Percentiles rank a stretch among this genome's conserved stretches.
These are phyloP conservation scores for Typhlomys cinereus DNA, from an alignment of 2,113 vertebrate genomes.

Conservation along the genomic window DNA sequence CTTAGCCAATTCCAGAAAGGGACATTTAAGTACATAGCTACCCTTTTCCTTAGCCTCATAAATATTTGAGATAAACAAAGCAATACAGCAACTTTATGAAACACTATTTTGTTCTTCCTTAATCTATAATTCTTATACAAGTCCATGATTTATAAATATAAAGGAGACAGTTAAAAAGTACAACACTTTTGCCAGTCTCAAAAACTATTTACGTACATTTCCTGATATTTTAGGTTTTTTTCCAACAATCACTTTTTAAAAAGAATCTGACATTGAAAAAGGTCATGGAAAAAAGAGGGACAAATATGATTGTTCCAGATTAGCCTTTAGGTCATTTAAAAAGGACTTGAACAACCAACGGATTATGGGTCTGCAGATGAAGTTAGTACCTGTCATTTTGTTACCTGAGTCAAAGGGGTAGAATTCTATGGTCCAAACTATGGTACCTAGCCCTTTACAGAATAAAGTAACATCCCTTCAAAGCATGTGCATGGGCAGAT, in stretches of 20 bases:
- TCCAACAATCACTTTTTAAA: neutral
- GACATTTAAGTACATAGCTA: neutral
- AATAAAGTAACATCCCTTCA: neutral
- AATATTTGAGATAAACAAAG: neutral
- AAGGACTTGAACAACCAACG: neutral
- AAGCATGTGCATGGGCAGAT: neutral
- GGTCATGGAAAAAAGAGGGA: neutral
- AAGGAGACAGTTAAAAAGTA: neutral
- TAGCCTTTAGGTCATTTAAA: neutral
- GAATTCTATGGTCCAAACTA: neutral
- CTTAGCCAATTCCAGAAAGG: neutral
- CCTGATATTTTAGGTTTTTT: too few relatives aligned
- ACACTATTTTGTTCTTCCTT: neutral
- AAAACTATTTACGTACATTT: neutral
- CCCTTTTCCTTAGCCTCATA: neutral
- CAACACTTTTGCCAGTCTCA: neutral
- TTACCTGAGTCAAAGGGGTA: neutral
- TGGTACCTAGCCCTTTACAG: neutral
- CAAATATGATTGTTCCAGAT: neutral
- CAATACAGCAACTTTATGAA: neutral
- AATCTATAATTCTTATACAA: conserved; percentile 18
- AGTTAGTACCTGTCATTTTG: neutral
- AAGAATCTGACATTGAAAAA: neutral
- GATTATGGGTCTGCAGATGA: neutral
- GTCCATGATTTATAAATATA: neutral